Base-by-base conservation (phyloP, 2,888 invertebrate genomes). In the Aporophyla nigra region DNA sequence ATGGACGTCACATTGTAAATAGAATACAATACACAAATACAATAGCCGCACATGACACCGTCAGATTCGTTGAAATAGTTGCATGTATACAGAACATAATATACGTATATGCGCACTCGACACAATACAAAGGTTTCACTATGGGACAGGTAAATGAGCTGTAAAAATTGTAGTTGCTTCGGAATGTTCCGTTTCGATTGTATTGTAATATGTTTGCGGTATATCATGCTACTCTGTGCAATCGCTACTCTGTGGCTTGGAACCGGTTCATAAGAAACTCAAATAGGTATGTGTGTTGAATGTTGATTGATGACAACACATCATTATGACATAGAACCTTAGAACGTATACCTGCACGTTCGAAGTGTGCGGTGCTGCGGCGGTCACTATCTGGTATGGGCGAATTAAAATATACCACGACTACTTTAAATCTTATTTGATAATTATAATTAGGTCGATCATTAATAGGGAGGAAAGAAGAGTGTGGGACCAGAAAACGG, bases 151-250 rank as follows among this genome's bases (percentile, higher is more conserved):
- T 49, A 27, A 33, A 71, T 53, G 19, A 61, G 9, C 49, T 33
- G 72, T 59, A 43, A 54, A 62, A 21, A 80, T 51, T 33, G 54
- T n/a, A 67, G 54, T 56, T n/a, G 14, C 33, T 74, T 51, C 62
- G 56, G 49, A 73, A 61, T 80, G 61, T 56, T 33, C n/a, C 27
- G 24, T 43, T 54, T 56, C 53, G 73, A 65, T 40, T 67, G 67
- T 67, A 65, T 40, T 67, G 67, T 67, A n/a, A 40, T 19, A 43
- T 65, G 83, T 53, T 67, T 53, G 33, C 53, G 58, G 46, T 63
- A 21, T 12, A 33, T 46, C 1, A 54, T 49, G 5, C 66, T 49
- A 21, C 59, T 59, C 71, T 24, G 61, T 65, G 54, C 46, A 69
- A 77, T 46, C 51, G 49, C 49, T 24, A 51, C 65, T 51, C 33